Percentiles rank a stretch among this genome's conserved stretches.
Conservation (phyloP, 1,140 invertebrate genomes). For the Papilio polytes region DNA sequence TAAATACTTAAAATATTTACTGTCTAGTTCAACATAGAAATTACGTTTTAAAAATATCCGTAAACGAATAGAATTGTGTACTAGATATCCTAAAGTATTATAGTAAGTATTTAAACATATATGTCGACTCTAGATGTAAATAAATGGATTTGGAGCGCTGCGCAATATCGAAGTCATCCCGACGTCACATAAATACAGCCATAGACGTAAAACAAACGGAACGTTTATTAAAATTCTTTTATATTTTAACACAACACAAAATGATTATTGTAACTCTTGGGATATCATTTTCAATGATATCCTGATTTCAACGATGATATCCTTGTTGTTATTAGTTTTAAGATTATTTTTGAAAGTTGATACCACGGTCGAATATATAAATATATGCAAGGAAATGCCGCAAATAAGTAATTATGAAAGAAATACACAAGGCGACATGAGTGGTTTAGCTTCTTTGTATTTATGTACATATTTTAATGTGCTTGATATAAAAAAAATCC, state of each 20-base stretch:
- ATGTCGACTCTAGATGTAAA: slow-evolving; percentile 2
- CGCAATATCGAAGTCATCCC: slow-evolving; percentile 8
- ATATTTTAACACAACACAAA: background rate
- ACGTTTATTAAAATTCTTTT: slow-evolving; percentile 2
- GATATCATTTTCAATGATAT: too few species aligned
- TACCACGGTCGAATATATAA: too few species aligned
- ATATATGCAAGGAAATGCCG: too few species aligned
- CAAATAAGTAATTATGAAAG: too few species aligned
- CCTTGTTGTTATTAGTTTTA: background rate
- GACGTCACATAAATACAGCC: background rate
- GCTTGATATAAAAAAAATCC: too few species aligned
- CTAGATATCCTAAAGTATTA: background rate
- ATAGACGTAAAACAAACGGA: background rate
- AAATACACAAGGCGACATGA: too few species aligned
- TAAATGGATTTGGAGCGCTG: slow-evolving; percentile 8
- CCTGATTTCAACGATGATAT: too few species aligned
- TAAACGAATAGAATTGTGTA: background rate
- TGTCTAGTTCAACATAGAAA: background rate
- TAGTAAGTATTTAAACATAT: background rate
- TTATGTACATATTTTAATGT: too few species aligned
- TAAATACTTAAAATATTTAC: background rate
- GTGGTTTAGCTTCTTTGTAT: too few species aligned
- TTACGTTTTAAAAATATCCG: background rate
- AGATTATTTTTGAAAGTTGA: too few species aligned
- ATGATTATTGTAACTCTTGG: background rate